Conservation (phyloP, 2,797 vertebrate genomes). For the Nannoperca obscura region DNA sequence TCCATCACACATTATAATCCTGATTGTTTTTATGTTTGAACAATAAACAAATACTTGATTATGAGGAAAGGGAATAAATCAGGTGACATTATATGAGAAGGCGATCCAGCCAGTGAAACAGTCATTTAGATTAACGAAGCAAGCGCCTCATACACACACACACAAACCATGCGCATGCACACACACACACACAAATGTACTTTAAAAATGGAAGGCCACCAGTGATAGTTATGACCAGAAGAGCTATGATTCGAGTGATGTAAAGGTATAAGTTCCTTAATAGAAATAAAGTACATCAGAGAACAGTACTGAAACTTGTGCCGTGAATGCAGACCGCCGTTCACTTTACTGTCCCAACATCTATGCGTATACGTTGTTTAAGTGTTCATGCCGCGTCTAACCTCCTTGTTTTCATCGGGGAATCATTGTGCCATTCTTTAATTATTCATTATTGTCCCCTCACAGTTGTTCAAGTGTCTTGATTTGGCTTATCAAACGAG, state of each 20-base stretch:
- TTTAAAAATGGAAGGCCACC: constrained; percentile 34
- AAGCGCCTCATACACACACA: constrained; percentile 28
- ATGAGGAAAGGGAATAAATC: constrained; percentile 85
- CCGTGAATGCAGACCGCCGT: constrained; percentile 28
- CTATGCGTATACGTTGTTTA: constrained; percentile 42
- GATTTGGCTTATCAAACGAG: constrained; percentile 75
- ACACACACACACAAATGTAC: constrained; percentile 12
- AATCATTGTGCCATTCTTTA: constrained; percentile 52
- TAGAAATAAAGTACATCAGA: constrained; percentile 55
- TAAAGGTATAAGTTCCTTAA: constrained; percentile 38
- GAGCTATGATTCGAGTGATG: constrained; percentile 39
- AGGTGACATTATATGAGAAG: constrained; percentile 70
- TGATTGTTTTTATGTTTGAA: constrained; percentile 87
- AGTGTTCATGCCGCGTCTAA: constrained; percentile 54
- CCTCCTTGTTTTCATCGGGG: constrained; percentile 53
- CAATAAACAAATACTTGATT: constrained; percentile 89
- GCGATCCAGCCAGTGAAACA: constrained; percentile 69
- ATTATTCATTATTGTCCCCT: constrained; percentile 68
- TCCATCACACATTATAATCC: constrained; percentile 85
- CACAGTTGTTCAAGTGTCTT: constrained; percentile 64
- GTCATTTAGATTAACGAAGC: constrained; percentile 83
- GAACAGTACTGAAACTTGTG: constrained; percentile 41
- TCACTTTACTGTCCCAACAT: constrained; percentile 45
- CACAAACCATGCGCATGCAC: constrained; percentile 8
- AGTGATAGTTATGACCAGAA: constrained; percentile 28